Evolutionary conservation across 2,113 vertebrate species (phyloP).

Genomic region (Mustela lutreola): DNA sequence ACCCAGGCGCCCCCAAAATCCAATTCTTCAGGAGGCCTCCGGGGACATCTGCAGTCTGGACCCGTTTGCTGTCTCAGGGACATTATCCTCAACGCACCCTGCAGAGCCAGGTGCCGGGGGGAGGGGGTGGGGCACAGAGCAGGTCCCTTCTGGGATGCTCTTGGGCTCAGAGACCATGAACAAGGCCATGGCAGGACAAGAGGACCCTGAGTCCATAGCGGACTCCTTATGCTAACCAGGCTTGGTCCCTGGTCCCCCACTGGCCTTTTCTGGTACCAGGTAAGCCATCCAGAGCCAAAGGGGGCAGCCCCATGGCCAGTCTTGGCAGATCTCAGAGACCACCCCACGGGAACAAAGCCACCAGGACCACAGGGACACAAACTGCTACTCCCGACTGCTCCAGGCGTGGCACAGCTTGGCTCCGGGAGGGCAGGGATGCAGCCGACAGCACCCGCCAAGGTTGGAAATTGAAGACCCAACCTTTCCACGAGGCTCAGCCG

Average conservation of each 20-base stretch:
- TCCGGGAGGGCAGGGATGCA: no score
- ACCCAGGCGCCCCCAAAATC: no score
- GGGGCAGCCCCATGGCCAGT: neutral
- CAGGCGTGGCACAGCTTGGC: neutral
- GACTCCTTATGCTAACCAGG: neutral
- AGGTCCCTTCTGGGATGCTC: neutral
- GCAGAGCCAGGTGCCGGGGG: neutral
- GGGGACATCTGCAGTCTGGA: neutral
- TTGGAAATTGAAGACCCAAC: neutral
- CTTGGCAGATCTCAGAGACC: neutral
- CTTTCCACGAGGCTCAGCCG: neutral
- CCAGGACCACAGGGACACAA: neutral
- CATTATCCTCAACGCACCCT: neutral
- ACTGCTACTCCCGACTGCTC: neutral
- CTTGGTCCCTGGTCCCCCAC: rapidly evolving
- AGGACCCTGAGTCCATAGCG: neutral
- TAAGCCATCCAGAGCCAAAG: no score
- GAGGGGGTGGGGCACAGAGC: no score
- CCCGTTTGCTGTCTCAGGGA: rapidly evolving
- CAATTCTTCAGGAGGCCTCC: neutral
- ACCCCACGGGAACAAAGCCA: neutral
- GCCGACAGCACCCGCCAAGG: neutral
- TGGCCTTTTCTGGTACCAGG: rapidly evolving
- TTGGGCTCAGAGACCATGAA: neutral
- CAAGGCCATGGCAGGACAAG: neutral